Conservation (phyloP, 2,888 invertebrate species). For the Hirtodrosophila alboralis region DNA sequence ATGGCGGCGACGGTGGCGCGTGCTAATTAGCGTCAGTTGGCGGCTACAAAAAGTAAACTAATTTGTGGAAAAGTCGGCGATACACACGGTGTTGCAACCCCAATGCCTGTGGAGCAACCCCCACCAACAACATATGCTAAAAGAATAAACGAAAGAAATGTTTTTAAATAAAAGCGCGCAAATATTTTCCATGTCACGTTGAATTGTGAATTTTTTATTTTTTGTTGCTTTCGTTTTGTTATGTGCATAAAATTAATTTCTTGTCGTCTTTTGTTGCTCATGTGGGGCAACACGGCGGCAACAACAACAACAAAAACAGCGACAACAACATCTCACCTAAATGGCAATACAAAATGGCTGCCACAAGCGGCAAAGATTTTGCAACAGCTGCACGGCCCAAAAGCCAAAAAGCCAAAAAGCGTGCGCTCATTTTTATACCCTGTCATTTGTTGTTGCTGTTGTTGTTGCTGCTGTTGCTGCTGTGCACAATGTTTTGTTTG, state of each 20-base stretch:
- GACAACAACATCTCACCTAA: constrained; percentile 68
- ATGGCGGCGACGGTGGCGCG: constrained; percentile 65
- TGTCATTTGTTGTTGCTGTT: constrained; percentile 40
- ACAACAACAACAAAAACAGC: constrained; percentile 36
- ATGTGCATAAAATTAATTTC: constrained; percentile 74
- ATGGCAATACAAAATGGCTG: constrained; percentile 78
- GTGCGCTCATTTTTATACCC: constrained; percentile 75
- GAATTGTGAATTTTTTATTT: constrained; percentile 57
- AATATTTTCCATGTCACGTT: constrained; percentile 79
- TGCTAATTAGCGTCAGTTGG: constrained; percentile 78
- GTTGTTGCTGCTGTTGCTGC: constrained; percentile 33
- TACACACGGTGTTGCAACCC: constrained; percentile 52
- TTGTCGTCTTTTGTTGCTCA: constrained; percentile 77
- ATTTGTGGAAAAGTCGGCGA: constrained; percentile 71
- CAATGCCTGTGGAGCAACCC: constrained; percentile 48
- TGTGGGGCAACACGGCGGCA: constrained; percentile 63
- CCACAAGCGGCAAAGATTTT: constrained; percentile 71
- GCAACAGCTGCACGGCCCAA: constrained; percentile 74
- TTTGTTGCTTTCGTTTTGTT: constrained; percentile 63
- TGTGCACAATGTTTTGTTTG: constrained; percentile 69
- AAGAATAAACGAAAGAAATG: constrained; percentile 8
- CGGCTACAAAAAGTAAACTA: constrained; percentile 72
- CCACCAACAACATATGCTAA: constrained; percentile 32
- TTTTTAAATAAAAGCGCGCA: constrained; percentile 52
- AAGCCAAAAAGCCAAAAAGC: constrained; percentile 71